Evolutionary conservation across 2,113 vertebrate species (phyloP).

Genomic region (Lamprologus callipterus): DNA sequence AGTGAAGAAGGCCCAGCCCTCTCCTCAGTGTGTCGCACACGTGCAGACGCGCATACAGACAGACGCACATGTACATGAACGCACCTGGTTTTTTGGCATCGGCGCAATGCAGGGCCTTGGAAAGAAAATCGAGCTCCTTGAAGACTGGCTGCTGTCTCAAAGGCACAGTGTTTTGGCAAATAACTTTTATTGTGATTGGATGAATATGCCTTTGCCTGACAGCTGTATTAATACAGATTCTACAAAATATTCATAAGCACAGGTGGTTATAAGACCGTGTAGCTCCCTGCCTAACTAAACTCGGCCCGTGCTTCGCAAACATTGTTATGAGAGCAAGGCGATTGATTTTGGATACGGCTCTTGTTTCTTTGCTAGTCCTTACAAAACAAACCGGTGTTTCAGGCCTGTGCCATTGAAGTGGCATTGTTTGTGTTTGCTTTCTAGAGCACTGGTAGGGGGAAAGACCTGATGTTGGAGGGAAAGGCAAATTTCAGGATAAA

Average conservation of each 20-base stretch:
- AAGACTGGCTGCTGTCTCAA: slow-evolving; percentile 49
- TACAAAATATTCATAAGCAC: background rate
- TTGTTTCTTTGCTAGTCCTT: background rate
- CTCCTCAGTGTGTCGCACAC: background rate
- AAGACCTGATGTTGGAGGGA: slow-evolving; percentile 16
- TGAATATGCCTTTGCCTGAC: slow-evolving; percentile 29
- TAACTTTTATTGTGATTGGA: slow-evolving; percentile 20
- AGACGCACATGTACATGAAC: background rate
- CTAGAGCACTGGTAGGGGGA: background rate
- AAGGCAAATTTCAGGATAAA: slow-evolving; percentile 26
- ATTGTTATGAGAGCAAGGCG: slow-evolving; percentile 10
- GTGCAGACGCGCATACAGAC: background rate
- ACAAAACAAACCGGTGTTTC: background rate
- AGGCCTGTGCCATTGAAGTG: background rate
- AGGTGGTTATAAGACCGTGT: slow-evolving; percentile 22
- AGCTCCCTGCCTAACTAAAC: background rate
- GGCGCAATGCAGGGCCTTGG: slow-evolving; percentile 31
- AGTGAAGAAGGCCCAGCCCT: slow-evolving; percentile 56
- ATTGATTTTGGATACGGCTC: background rate
- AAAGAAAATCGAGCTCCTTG: slow-evolving; percentile 11
- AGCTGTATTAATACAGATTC: slow-evolving; percentile 8
- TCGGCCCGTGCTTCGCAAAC: background rate
- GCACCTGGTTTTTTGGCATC: slow-evolving; percentile 39
- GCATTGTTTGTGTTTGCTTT: slow-evolving; percentile 32
- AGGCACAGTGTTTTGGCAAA: slow-evolving; percentile 42